Conservation (phyloP, 2,113 vertebrate species). For the Porphyrio hochstetteri region DNA sequence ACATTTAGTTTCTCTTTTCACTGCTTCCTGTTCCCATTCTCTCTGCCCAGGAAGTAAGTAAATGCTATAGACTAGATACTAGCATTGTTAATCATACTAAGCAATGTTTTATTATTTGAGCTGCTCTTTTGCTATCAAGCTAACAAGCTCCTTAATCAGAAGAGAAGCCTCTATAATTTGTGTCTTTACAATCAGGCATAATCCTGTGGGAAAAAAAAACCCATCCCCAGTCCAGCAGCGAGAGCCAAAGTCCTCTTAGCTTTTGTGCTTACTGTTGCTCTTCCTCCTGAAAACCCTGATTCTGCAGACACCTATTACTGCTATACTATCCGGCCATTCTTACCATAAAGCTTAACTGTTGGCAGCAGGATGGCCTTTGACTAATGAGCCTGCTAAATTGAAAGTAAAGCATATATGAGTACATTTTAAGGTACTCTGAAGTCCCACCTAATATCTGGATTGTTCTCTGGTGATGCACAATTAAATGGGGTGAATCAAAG, state of each 20-base stretch:
- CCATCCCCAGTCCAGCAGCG: background rate
- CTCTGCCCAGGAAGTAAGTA: background rate
- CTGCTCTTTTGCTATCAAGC: background rate
- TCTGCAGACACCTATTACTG: background rate
- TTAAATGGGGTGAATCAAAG: background rate
- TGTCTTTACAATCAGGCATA: background rate
- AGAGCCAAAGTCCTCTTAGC: background rate
- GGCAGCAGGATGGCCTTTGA: background rate
- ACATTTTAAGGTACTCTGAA: background rate
- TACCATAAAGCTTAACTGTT: background rate
- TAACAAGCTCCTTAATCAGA: background rate
- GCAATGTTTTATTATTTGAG: background rate
- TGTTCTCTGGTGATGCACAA: background rate
- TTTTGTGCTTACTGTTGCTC: background rate
- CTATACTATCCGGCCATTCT: background rate
- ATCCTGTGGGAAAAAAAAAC: background rate
- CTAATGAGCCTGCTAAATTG: background rate
- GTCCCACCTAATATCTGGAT: background rate
- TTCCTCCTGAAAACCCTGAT: background rate
- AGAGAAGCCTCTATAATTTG: background rate
- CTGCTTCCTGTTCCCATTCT: background rate
- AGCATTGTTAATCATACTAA: background rate
- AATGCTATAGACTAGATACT: background rate
- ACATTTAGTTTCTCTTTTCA: background rate
- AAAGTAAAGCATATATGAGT: background rate